Evolutionary conservation across 2,113 vertebrate species (phyloP), one percentile per base, ranked within the genome.

Genomic region (Gadus chalcogrammus): DNA sequence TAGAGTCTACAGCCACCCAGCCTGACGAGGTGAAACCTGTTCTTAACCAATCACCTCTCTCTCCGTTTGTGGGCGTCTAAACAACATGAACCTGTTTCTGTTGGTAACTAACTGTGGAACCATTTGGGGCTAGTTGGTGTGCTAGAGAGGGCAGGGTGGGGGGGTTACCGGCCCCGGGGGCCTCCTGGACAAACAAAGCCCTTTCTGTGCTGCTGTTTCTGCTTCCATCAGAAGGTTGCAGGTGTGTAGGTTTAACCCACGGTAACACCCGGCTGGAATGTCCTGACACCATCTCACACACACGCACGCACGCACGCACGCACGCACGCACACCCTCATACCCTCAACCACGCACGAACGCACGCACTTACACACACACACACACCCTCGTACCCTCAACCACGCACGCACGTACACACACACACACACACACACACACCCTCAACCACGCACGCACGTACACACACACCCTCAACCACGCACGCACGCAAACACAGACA

Each of bases 221-320:
- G 12, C 79, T 77, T 82, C 78, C 66, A 84, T 83, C 77, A 87
- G 84, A 85, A 84, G 73, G 73, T 73, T 74, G 77, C 82, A 87
- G 85, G 83, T 89, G 85, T 84, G 77, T 73, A 4, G 74, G 67
- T 65, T 78, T 79, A 77, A 83, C 82, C 65, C 78, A 67, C 31
- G 64, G 75, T 64, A 78, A 69, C 59, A 69, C 68, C 68, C 75
- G 58, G 48, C 7, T 6, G 35, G 66, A 59, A 35, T 69, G 78
- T 59, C 20, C 27, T 5, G 6, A 55, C 64, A 67, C 58, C 61
- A 20, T 17, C 58, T 24, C 48, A 31, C 48, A 69, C 48, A 20
- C 48, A 69, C 31, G 60, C 27, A 58, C 62, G 62, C 71, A 60
- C 72, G 72, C 42, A 70, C 61, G 56, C 48, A 70, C 61, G 56